These are phyloP conservation scores for Epizoanthus fatuus DNA, from an alignment of 92 coral and sea anemone species.

Conservation along the genomic window DNA sequence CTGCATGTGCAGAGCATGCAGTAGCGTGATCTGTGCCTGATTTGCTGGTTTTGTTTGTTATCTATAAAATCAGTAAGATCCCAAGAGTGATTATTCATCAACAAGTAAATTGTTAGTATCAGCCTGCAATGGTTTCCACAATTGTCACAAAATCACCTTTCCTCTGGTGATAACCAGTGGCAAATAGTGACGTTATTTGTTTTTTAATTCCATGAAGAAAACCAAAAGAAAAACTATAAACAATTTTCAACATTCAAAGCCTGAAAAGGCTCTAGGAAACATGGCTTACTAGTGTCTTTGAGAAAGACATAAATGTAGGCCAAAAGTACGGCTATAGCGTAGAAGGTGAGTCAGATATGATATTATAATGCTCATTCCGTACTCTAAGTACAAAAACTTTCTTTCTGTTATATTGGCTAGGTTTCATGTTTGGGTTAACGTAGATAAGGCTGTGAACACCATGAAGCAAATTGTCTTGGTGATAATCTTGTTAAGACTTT, in stretches of 20 bases:
- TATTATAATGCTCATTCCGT: neutral
- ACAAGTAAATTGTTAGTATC: too few species aligned
- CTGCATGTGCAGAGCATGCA: too few species aligned
- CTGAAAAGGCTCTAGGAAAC: conserved; percentile 47
- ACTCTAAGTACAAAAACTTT: neutral
- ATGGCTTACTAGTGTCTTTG: conserved; percentile 47
- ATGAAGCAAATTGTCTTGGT: neutral
- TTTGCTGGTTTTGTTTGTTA: too few species aligned
- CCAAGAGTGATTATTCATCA: too few species aligned
- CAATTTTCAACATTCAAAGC: conserved; percentile 48
- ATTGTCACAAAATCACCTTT: neutral
- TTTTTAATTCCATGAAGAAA: conserved; percentile 19
- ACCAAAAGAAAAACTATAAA: conserved; percentile 17
- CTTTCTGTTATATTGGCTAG: neutral
- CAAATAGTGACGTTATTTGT: conserved; percentile 38
- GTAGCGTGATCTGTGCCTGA: too few species aligned
- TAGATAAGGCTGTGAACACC: neutral
- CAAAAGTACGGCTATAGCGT: neutral
- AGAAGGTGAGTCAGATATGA: conserved; percentile 7
- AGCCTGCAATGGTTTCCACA: too few species aligned
- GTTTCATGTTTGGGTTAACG: neutral
- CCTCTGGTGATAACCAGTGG: neutral
- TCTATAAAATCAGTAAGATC: too few species aligned
- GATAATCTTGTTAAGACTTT: neutral
- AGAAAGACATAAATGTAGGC: conserved; percentile 46